phyloP scores from a whole-genome alignment of 2,113 vertebrate species.

The Otus sunia region DNA sequence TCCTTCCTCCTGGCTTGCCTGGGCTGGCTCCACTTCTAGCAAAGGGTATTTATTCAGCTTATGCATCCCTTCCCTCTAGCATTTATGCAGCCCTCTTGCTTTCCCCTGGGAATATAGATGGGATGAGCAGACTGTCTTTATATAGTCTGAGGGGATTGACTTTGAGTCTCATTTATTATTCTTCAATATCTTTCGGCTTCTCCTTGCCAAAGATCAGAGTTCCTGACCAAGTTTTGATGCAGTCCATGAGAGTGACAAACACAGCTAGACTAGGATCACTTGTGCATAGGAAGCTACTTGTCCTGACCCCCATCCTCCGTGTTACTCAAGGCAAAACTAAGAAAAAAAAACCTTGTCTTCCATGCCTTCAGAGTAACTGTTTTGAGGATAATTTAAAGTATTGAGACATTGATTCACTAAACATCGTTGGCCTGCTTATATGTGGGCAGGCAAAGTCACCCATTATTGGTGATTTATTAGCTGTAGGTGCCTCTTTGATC shows the following conservation, averaged over 20 bases:
- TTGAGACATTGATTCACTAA: constrained; percentile 25
- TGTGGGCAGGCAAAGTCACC: background rate
- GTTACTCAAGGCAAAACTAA: background rate
- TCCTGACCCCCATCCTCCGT: background rate
- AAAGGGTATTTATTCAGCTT: background rate
- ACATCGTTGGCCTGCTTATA: background rate
- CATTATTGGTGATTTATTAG: constrained; percentile 39
- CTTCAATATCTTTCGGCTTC: background rate
- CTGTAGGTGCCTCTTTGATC: constrained; percentile 5
- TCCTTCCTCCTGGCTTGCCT: background rate
- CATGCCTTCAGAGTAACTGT: background rate
- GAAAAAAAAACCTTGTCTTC: background rate
- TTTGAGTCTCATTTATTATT: background rate
- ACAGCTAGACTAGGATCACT: background rate
- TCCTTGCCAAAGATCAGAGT: background rate
- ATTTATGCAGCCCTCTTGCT: background rate
- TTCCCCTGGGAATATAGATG: background rate
- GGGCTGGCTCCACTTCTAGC: background rate
- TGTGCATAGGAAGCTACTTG: background rate
- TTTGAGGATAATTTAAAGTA: background rate
- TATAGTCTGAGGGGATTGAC: background rate
- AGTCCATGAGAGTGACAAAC: background rate
- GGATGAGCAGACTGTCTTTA: background rate
- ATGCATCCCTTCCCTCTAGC: background rate
- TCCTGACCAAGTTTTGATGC: background rate